A percentile compares a stretch with the other conserved stretches of the same genome.
Conservation (phyloP, 1,140 invertebrate species). For the Meloidogyne exigua region DNA sequence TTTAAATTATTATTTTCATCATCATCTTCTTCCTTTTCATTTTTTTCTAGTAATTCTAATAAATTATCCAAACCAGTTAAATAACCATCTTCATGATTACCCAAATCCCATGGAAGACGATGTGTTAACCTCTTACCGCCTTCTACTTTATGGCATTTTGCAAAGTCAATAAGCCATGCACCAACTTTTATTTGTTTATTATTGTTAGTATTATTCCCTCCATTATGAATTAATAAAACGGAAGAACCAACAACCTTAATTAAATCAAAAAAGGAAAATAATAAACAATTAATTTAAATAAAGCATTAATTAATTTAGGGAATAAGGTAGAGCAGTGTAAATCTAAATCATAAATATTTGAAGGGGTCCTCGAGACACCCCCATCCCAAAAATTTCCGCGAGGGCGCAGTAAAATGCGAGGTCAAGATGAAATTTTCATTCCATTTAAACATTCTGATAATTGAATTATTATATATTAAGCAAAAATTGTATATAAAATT, state of each 20-base stretch:
- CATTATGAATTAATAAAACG: conserved; percentile 72
- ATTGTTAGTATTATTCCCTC: background rate
- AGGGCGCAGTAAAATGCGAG: no score
- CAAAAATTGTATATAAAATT: no score
- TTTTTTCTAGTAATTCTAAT: conserved; percentile 72
- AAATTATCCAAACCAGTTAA: conserved; percentile 89
- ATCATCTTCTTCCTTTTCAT: background rate
- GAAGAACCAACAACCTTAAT: conserved; percentile 84
- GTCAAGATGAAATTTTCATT: no score
- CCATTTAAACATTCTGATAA: no score
- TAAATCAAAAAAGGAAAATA: background rate
- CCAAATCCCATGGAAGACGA: conserved; percentile 81
- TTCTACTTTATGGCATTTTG: conserved; percentile 84
- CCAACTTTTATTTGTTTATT: conserved; percentile 70
- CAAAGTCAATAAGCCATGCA: conserved; percentile 97
- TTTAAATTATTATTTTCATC: background rate
- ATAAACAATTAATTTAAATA: no score
- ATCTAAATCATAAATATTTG: no score
- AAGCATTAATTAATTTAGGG: no score
- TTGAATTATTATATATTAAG: no score
- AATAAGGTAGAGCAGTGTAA: no score
- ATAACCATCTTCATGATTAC: conserved; percentile 98
- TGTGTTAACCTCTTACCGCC: conserved; percentile 76
- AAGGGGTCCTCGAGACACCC: no score
- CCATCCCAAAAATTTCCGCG: no score